A percentile compares a stretch with the other conserved stretches of the same genome.
These are phyloP conservation scores for Drosophila parvula DNA, from an alignment of 1,140 invertebrate species.

Conservation along the genomic window DNA sequence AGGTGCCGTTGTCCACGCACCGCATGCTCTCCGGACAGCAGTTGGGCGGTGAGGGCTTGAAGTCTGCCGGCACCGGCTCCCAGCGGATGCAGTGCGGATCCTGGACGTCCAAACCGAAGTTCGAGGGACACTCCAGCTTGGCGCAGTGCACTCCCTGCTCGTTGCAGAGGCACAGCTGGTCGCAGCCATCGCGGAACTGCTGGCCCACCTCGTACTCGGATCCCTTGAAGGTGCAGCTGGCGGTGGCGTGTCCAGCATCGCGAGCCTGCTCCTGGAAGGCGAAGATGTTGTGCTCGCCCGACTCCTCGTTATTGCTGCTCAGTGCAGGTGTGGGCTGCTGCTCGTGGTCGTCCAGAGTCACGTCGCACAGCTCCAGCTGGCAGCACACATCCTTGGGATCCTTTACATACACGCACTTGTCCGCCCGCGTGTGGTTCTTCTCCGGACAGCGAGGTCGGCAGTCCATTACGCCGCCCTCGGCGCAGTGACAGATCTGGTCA, in stretches of 20 bases:
- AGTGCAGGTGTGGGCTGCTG: conserved; percentile 69
- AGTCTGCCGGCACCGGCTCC: conserved; percentile 90
- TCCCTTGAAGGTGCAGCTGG: conserved; percentile 69
- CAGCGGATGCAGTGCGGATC: conserved; percentile 93
- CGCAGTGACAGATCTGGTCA: conserved; percentile 90
- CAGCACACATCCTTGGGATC: conserved; percentile 93
- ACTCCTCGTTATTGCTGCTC: conserved; percentile 62
- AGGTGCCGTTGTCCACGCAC: conserved; percentile 92
- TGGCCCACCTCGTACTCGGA: conserved; percentile 84
- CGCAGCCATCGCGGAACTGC: conserved; percentile 92
- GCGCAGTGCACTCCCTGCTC: conserved; percentile 89
- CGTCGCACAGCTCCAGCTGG: conserved; percentile 92
- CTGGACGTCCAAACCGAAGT: conserved; percentile 92
- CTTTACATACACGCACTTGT: conserved; percentile 89
- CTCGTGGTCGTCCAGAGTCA: conserved; percentile 90
- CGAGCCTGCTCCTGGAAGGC: conserved; percentile 68
- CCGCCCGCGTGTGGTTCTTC: conserved; percentile 82
- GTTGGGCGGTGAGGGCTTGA: conserved; percentile 89
- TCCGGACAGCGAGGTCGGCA: conserved; percentile 78
- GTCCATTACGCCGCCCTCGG: conserved; percentile 86
- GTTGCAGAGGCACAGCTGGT: conserved; percentile 88
- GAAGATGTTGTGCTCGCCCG: conserved; percentile 49
- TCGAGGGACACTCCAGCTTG: conserved; percentile 91
- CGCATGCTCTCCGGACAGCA: conserved; percentile 92
- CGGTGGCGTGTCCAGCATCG: conserved; percentile 52